Conservation (phyloP, 2,888 invertebrate species). For the Chymomyza procnemis region DNA sequence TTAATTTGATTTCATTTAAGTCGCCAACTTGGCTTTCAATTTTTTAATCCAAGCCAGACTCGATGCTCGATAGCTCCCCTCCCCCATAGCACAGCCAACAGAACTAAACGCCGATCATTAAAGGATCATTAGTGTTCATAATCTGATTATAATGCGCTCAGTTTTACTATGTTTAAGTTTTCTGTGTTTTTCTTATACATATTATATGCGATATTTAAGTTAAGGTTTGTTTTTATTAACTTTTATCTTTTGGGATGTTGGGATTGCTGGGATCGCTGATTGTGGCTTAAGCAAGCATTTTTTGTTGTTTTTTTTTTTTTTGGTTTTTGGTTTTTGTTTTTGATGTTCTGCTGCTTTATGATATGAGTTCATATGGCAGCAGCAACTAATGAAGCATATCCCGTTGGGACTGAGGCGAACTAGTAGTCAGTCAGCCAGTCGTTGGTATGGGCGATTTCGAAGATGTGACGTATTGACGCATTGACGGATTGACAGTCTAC, state of each 20-base stretch:
- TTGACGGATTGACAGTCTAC: not conserved
- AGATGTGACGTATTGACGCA: not conserved
- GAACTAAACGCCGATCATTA: conserved; percentile 78
- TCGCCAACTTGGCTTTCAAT: conserved; percentile 28
- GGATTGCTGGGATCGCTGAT: conserved; percentile 14
- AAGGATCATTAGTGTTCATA: conserved; percentile 78
- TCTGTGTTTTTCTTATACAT: not conserved
- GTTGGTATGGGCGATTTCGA: too few species aligned
- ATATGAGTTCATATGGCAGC: conserved; percentile 12
- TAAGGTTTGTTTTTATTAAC: conserved; percentile 65
- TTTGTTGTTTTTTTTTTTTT: too few species aligned
- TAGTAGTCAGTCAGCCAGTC: not conserved
- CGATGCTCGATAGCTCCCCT: not conserved
- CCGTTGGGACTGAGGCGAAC: conserved; percentile 38
- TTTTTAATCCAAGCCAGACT: conserved; percentile 22
- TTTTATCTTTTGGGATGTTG: conserved; percentile 53
- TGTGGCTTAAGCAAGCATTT: not conserved
- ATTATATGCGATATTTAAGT: conserved; percentile 19
- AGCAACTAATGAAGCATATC: conserved; percentile 73
- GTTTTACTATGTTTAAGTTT: conserved; percentile 56
- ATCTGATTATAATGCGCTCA: conserved; percentile 78
- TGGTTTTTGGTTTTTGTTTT: too few species aligned
- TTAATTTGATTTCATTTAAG: conserved; percentile 46
- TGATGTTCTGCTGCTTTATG: too few species aligned
- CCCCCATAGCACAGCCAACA: conserved; percentile 14